phyloP scores from a whole-genome alignment of 1,140 invertebrate species.

The Sycophila sp. region DNA sequence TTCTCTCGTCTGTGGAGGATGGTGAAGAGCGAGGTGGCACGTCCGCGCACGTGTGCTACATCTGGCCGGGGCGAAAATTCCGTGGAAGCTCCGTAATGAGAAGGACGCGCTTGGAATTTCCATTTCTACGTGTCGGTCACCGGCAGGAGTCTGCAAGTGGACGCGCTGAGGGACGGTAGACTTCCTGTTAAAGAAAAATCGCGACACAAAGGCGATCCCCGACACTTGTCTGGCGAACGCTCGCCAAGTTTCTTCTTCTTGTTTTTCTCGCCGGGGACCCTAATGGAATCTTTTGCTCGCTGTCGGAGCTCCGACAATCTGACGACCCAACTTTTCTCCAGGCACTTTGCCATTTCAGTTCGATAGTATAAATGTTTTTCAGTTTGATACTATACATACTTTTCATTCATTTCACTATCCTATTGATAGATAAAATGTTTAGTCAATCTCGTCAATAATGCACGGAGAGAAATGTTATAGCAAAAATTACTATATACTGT shows the following conservation, averaged over 20 bases:
- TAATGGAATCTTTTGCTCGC: not conserved
- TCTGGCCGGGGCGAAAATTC: conserved; percentile 32
- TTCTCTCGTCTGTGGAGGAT: not conserved
- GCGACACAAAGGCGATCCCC: not conserved
- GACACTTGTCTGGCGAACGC: not conserved
- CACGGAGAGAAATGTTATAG: too few species aligned
- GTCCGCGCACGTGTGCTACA: conserved; percentile 27
- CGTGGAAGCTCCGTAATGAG: conserved; percentile 18
- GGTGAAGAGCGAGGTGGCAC: not conserved
- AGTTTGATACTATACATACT: too few species aligned
- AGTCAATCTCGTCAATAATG: too few species aligned
- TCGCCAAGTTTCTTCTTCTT: conserved; percentile 1
- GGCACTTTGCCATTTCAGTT: not conserved
- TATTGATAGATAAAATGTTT: too few species aligned
- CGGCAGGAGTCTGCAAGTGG: too few species aligned
- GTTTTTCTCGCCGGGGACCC: not conserved
- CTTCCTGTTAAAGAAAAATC: not conserved
- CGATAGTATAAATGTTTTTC: too few species aligned
- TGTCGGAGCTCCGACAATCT: not conserved
- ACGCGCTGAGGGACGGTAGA: not conserved
- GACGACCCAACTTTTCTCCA: not conserved
- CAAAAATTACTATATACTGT: too few species aligned
- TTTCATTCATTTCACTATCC: too few species aligned
- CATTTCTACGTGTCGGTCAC: not conserved
- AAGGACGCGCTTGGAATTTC: conserved; percentile 28